Base-by-base conservation (phyloP, 2,888 invertebrate species). In the Drosophila vallismaia region DNA sequence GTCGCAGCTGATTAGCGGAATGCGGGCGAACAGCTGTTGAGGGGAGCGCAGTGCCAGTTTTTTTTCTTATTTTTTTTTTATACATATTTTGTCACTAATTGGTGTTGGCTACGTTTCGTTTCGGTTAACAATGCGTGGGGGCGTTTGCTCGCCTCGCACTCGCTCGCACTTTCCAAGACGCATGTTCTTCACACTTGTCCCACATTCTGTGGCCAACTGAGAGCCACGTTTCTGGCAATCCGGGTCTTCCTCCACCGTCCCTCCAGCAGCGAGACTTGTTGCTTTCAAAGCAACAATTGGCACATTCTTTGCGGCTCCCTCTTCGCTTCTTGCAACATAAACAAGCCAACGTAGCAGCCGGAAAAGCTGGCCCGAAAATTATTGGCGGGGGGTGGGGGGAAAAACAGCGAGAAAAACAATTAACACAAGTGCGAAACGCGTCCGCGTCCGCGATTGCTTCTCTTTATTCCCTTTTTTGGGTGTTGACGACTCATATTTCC, bases 401-500 rank as follows among this genome's bases (percentile, higher is more conserved):
- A 19, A 19, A 79, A 75, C 60, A 45, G 54, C 73, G 49, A 68
- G 59, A 52, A 58, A 67, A 71, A 79, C 77, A 82, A 86, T 79
- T 81, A 71, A 85, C 79, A 86, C 79, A 64, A 79, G 53, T 71
- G 59, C 59, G 66, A 75, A 73, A 70, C 75, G 49, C 70, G 71
- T 73, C 80, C 53, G 64, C 62, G 83, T 76, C 68, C 62, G 79
- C 84, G 85, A 86, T 42, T 42, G 62, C 62, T 87, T 80, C 88
- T 81, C 87, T 91, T 91, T 90, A 91, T 91, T 91, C 91, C 90
- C 90, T 91, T 91, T 91, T 91, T 91, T 91, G 90, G 90, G 91
- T 91, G 91, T 91, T 91, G 91, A 19, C 19, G 90, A 91, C 90
- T 91, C 91, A 90, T 91, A 90, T 91, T 91, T 14, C 40, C 70